Conservation (phyloP, 53 echinoderm and acorn worm genomes). For the Patiria pectinifera region DNA sequence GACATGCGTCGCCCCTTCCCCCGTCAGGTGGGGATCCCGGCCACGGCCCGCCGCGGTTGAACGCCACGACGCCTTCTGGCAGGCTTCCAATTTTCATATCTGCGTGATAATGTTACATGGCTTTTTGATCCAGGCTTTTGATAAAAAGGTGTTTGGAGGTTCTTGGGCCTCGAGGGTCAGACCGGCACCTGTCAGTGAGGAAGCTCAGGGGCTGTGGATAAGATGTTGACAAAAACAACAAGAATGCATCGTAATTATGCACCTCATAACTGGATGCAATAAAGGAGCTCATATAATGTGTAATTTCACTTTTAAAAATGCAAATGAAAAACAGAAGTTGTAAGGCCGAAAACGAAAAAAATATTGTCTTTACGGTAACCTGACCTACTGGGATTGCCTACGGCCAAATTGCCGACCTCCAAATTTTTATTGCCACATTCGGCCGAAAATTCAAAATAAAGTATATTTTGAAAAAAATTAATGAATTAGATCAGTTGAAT, state of each 20-base stretch:
- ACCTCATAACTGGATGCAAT: too few relatives aligned
- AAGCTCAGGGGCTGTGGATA: neutral
- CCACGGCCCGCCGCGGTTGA: neutral
- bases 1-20: slow-evolving; percentile 3
- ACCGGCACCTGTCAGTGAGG: slow-evolving; percentile 13
- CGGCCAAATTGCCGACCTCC: too few relatives aligned
- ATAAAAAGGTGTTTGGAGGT: slow-evolving; percentile 40
- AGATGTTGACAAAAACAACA: neutral
- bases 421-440: too few relatives aligned
- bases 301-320: too few relatives aligned
- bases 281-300: too few relatives aligned
- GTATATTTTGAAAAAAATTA: too few relatives aligned
- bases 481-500: too few relatives aligned
- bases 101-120: slow-evolving; percentile 38
- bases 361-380: too few relatives aligned
- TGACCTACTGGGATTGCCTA: too few relatives aligned
- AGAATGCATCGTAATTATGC: neutral
- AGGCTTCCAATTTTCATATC: slow-evolving; percentile 45
- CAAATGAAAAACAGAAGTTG: too few relatives aligned
- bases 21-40: neutral
- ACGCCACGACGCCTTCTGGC: neutral
- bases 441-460: too few relatives aligned
- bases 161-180: neutral
- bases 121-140: slow-evolving; percentile 28
- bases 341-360: too few relatives aligned